phyloP scores from a whole-genome alignment of 2,888 invertebrate genomes.

The Notocelia uddmanniana region DNA sequence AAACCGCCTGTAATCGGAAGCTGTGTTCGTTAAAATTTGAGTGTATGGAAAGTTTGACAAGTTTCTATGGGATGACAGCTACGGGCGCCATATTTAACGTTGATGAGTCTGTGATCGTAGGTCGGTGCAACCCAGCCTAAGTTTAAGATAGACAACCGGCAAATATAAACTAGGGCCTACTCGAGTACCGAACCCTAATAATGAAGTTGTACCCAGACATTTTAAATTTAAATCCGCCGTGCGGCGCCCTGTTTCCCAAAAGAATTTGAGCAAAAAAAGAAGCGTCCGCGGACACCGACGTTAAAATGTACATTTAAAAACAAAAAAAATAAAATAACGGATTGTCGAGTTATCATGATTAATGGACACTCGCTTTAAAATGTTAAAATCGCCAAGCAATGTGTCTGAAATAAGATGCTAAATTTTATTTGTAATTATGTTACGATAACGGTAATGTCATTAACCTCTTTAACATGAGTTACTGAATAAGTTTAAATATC shows the following conservation, averaged over 20 bases:
- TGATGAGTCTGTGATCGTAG: no score
- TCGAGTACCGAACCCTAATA: neutral
- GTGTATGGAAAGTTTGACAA: no score
- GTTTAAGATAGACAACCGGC: no score
- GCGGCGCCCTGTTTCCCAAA: slow-evolving; percentile 7
- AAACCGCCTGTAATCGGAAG: no score
- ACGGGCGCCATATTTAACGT: no score
- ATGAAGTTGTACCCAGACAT: neutral
- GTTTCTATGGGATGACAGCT: no score
- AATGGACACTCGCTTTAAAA: slow-evolving; percentile 1
- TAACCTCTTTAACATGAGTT: neutral
- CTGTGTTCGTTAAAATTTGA: no score
- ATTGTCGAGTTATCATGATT: slow-evolving; percentile 5
- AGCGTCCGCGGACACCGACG: slow-evolving; percentile 2
- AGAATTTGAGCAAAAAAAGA: slow-evolving; percentile 9
- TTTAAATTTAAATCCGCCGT: neutral
- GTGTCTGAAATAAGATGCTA: neutral
- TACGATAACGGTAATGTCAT: slow-evolving; percentile 11
- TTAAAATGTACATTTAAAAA: neutral
- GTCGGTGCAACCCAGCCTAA: no score
- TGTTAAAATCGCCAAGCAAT: neutral
- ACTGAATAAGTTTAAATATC: neutral
- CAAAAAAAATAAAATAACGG: neutral
- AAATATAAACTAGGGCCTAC: neutral
- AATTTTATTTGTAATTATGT: neutral